Evolutionary conservation across 2,888 invertebrate species (phyloP).

Genomic region (Arrhopalites spinosus): DNA sequence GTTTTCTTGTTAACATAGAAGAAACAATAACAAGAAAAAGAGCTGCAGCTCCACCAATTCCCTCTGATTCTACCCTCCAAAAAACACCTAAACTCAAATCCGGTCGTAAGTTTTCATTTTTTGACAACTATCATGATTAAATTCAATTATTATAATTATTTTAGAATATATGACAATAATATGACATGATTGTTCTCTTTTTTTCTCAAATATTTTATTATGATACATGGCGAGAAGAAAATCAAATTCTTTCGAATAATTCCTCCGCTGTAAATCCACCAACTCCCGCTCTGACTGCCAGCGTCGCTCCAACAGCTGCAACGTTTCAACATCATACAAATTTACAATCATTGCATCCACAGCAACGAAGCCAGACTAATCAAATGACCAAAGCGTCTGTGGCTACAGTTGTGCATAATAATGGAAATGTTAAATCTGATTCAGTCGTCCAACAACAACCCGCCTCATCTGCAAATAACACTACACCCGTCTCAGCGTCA

Average conservation of each 20-base stretch:
- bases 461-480: constrained; percentile 69
- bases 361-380: constrained; percentile 51
- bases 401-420: neutral
- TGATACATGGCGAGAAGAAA: too few relatives aligned
- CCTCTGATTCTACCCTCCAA: constrained; percentile 23
- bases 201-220: too few relatives aligned
- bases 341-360: constrained; percentile 19
- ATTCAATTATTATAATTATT: neutral
- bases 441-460: constrained; percentile 7
- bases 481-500: constrained; percentile 60
- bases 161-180: neutral
- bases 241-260: neutral
- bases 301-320: constrained; percentile 51
- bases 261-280: neutral
- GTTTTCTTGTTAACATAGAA: too few relatives aligned
- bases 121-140: neutral
- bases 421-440: neutral
- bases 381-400: neutral
- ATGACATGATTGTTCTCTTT: too few relatives aligned
- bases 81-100: constrained; percentile 22
- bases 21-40: constrained; percentile 23
- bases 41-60: constrained; percentile 16
- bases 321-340: constrained; percentile 40
- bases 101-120: constrained; percentile 8
- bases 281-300: neutral